Base-by-base conservation (phyloP, 2,797 vertebrate genomes). In the Poeciliopsis infans region DNA sequence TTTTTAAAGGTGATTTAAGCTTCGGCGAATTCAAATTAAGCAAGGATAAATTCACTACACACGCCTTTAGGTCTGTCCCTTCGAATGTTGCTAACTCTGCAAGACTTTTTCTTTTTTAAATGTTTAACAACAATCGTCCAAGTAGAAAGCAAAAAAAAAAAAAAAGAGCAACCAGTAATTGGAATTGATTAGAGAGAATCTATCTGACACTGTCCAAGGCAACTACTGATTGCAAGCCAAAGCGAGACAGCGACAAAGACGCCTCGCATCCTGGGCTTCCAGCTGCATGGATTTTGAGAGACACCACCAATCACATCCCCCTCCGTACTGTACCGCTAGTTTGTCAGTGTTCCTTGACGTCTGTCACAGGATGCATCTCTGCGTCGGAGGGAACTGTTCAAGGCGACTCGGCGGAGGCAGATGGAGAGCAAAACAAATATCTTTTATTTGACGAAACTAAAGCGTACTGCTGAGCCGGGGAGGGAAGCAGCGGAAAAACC, bases 291-390 rank as follows among this genome's bases (percentile, higher is more conserved):
- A 16, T 28, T 71, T 71, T 71, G n/a, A 46, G 28, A 46, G 68
- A 46, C 25, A 28, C 68, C 25, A 45, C 68, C 68, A 71, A 46
- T 71, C 41, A 46, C 7, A 16, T 13, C 15, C 18, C 49, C 47
- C 47, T 5, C 47, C 8, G 36, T 39, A 7, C 46, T 72, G 70
- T 53, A 13, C 31, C 7, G 47, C 47, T 36, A 39, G 47, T 51
- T 53, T 73, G 71, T 73, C 71, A 53, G 31, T 53, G 31, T 49
- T 36, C 31, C 71, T 51, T 39, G 68, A 71, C 68, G 43, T 71
- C 41, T 46, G 68, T 46, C 41, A 46, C 41, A 71, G 68, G 7
- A 71, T 46, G 68, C 13, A 31, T 43, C 41, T 15, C 25, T 70
- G 13, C 25, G 16, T 28, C 4, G 68, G 68, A 71, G 41, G 3